These are phyloP conservation scores for Selenia dentaria DNA, from an alignment of 2,888 invertebrate species.

Conservation along the genomic window DNA sequence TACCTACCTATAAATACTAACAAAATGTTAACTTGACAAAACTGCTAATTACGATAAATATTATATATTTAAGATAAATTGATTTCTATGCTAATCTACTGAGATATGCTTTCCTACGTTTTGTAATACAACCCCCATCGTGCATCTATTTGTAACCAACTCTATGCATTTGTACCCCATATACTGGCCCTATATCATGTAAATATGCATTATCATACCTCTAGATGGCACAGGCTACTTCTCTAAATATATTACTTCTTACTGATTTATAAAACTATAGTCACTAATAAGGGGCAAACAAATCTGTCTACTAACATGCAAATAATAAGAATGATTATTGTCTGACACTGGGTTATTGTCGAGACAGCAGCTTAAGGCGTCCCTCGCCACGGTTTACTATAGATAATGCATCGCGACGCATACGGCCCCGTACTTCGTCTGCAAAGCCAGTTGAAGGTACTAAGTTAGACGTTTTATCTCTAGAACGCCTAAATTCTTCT, in stretches of 20 bases:
- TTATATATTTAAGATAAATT: too few species aligned
- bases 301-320: constrained; percentile 65
- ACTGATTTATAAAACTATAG: constrained; percentile 11
- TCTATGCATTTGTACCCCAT: not conserved
- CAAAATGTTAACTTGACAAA: too few species aligned
- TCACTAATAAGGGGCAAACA: constrained; percentile 45
- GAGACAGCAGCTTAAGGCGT: constrained; percentile 77
- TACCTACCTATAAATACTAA: too few species aligned
- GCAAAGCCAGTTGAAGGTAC: too few species aligned
- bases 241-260: constrained; percentile 7
- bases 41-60: too few species aligned
- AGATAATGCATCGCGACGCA: constrained; percentile 39
- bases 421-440: constrained; percentile 2
- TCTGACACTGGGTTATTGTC: constrained; percentile 85
- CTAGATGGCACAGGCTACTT: constrained; percentile 18
- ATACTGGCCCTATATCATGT: constrained; percentile 10
- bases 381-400: constrained; percentile 66
- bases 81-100: constrained; percentile 1
- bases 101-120: too few species aligned
- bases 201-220: constrained; percentile 8
- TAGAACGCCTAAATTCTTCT: not conserved
- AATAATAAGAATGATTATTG: constrained; percentile 80
- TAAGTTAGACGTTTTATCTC: too few species aligned
- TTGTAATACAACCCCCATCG: too few species aligned
- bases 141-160: not conserved